A percentile compares a stretch with the other conserved stretches of the same genome.
Conservation (phyloP, 2,888 invertebrate species). For the Nomada ferruginata region DNA sequence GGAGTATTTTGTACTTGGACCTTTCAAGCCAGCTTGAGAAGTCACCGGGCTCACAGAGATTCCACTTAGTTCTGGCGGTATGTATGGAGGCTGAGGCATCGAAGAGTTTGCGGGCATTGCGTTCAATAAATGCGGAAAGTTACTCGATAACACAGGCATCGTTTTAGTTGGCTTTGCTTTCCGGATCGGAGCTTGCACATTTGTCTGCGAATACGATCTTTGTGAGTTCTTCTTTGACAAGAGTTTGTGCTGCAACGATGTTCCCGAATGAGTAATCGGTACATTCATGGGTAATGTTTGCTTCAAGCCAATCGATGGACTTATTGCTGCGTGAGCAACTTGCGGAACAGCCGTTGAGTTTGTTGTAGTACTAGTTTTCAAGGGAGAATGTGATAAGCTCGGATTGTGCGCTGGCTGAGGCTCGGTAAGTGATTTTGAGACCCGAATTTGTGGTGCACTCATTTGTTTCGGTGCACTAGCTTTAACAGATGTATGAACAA, state of each 20-base stretch:
- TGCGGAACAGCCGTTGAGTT: conserved; percentile 66
- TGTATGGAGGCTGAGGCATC: conserved; percentile 68
- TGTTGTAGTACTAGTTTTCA: conserved; percentile 62
- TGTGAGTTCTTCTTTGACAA: conserved; percentile 80
- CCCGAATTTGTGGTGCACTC: conserved; percentile 76
- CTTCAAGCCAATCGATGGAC: conserved; percentile 69
- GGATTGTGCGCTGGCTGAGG: conserved; percentile 79
- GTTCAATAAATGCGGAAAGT: conserved; percentile 68
- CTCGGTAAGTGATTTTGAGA: conserved; percentile 78
- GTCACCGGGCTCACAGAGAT: conserved; percentile 77
- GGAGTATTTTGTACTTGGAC: conserved; percentile 57
- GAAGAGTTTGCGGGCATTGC: conserved; percentile 64
- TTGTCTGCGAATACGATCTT: conserved; percentile 61
- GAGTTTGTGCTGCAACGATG: conserved; percentile 80
- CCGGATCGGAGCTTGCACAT: conserved; percentile 62
- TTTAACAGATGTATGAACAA: conserved; percentile 68
- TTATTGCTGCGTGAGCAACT: conserved; percentile 68
- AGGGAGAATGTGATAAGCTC: conserved; percentile 69
- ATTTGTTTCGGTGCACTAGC: conserved; percentile 69
- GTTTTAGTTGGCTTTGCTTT: conserved; percentile 69
- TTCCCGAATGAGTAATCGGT: conserved; percentile 68
- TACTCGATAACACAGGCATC: conserved; percentile 67
- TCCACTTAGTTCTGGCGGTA: conserved; percentile 76
- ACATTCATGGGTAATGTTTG: conserved; percentile 72
- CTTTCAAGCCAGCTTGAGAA: conserved; percentile 43